Conservation (phyloP, 2,888 invertebrate genomes). For the Morpho helenor region DNA sequence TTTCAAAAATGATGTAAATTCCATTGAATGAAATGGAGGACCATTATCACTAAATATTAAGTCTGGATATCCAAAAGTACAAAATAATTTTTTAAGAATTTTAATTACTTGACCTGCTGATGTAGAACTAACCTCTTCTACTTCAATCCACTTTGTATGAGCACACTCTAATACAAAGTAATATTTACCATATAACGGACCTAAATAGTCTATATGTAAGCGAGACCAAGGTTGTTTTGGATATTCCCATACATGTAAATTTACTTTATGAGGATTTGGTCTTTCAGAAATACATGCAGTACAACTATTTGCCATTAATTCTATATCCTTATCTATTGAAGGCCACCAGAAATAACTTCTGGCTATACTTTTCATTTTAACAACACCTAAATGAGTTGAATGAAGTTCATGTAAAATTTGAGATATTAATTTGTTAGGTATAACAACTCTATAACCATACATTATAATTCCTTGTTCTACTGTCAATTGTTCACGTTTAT, state of each 20-base stretch:
- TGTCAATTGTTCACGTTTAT: slow-evolving; percentile 2
- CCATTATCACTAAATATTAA: slow-evolving; percentile 1
- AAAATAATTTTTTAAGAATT: slow-evolving; percentile 1
- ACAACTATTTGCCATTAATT: slow-evolving; percentile 1
- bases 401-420: neutral
- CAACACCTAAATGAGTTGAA: slow-evolving; percentile 4
- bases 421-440: slow-evolving; percentile 2
- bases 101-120: slow-evolving; percentile 2
- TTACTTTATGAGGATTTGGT: neutral
- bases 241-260: slow-evolving; percentile 1
- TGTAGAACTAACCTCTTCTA: slow-evolving; percentile 1
- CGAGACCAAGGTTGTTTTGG: slow-evolving; percentile 1
- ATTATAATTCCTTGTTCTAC: neutral
- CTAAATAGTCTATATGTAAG: slow-evolving; percentile 1
- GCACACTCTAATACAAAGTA: neutral
- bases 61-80: neutral
- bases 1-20: neutral
- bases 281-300: neutral
- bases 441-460: slow-evolving; percentile 5
- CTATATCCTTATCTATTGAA: slow-evolving; percentile 2
- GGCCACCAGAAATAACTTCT: slow-evolving; percentile 7
- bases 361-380: slow-evolving; percentile 3
- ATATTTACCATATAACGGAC: neutral
- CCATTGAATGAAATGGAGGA: neutral
- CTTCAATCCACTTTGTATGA: slow-evolving; percentile 6